Base-by-base conservation (phyloP, 2,113 vertebrate genomes). In the Bufo bufo region DNA sequence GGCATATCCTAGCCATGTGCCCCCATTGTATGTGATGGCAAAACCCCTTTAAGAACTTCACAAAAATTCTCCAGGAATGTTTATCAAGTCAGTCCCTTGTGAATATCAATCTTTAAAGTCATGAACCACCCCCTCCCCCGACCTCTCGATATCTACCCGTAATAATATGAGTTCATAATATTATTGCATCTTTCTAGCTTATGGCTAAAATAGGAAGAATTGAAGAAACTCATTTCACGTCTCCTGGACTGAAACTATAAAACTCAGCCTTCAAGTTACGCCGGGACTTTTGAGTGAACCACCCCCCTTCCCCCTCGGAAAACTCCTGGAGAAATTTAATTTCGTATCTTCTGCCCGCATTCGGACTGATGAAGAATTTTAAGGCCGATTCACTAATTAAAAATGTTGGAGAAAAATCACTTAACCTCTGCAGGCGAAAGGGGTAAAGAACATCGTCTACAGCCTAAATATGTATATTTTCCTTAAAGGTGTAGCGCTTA, bases 361-460 rank as follows among this genome's bases (percentile, higher is more conserved):
- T 75, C 16, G 43, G 47, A 75, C 72, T 75, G 72, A 75, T 75
- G 72, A 75, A 75, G 71, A 74, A 74, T 74, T 74, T 50, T 75
- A 75, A 75, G 72, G 72, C 14, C 45, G 47, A 16, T 20, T 75
- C 45, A 20, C 45, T 75, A 50, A 75, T 75, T 75, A 75, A 75
- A 75, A 50, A 50, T 20, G 72, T 75, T 75, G 17, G 19, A 19
- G 47, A 20, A 10, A 50, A 75, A 75, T 45, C 45, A 17, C 45
- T 75, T 75, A 75, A 75, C 72, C 72, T 50, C 17, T 50, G 72
- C 45, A 43, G 72, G 5, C 0, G 47, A 50, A 17, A 45, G 33
- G 43, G 45, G n/a, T 71, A 16, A 1, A 4, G 14, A 45, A 72
- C 69, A 13, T 45, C 12, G 0, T 45, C 43, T 45, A 33, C 6